A percentile compares a stretch with the other conserved stretches of the same genome.
Conservation (phyloP, 1,140 invertebrate genomes). For the Euwallacea fornicatus region DNA sequence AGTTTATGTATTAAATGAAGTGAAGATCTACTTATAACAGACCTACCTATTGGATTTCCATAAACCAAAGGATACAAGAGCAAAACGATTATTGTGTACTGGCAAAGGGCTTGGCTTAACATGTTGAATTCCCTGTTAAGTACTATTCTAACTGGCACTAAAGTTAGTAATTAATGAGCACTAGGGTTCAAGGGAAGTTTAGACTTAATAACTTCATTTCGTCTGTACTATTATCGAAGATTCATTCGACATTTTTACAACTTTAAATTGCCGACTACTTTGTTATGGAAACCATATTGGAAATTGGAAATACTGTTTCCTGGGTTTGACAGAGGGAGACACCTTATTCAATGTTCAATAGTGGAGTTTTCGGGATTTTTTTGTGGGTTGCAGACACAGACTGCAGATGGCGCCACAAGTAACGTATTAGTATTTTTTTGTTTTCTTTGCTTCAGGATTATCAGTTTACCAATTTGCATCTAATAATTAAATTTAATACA, state of each 20-base stretch:
- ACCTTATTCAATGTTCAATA: too few relatives aligned
- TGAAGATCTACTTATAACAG: background rate
- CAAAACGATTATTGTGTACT: slow-evolving; percentile 44
- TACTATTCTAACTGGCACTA: slow-evolving; percentile 37
- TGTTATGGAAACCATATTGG: slow-evolving; percentile 48
- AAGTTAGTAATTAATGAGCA: slow-evolving; percentile 38
- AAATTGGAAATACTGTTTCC: background rate
- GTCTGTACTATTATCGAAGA: slow-evolving; percentile 43
- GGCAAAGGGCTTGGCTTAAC: slow-evolving; percentile 52
- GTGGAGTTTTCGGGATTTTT: too few relatives aligned
- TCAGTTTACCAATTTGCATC: too few relatives aligned
- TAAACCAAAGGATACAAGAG: slow-evolving; percentile 41
- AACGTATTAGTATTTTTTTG: too few relatives aligned
- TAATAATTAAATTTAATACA: too few relatives aligned
- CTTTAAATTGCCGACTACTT: slow-evolving; percentile 46
- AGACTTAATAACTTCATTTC: slow-evolving; percentile 42
- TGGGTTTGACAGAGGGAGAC: too few relatives aligned
- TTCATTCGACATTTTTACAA: slow-evolving; percentile 41
- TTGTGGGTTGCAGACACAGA: too few relatives aligned
- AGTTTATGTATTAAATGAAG: background rate
- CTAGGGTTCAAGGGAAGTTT: slow-evolving; percentile 38
- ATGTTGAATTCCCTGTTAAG: slow-evolving; percentile 46
- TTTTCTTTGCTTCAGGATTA: too few relatives aligned
- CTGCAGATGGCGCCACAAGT: too few relatives aligned
- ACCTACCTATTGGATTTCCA: slow-evolving; percentile 45